Percentiles rank a stretch among this genome's conserved stretches.
These are phyloP conservation scores for Mionectes macconnelli DNA, from an alignment of 2,113 vertebrate species.

Conservation along the genomic window DNA sequence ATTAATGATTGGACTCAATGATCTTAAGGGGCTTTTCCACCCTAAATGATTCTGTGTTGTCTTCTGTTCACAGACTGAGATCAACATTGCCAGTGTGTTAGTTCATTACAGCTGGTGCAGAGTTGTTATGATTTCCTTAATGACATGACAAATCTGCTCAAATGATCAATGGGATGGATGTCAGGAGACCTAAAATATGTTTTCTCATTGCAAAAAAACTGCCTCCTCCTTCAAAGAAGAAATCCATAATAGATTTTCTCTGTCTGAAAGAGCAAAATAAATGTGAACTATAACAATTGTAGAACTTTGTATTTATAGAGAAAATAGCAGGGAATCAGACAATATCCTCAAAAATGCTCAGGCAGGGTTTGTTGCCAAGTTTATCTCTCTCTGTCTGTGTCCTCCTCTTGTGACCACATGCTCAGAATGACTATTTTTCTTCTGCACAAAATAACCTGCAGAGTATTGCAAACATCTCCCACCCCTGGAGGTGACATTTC, in stretches of 20 bases:
- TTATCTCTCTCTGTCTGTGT: not conserved
- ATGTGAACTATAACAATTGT: not conserved
- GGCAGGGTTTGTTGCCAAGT: not conserved
- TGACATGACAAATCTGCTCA: not conserved
- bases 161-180: accelerated
- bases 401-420: not conserved
- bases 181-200: not conserved
- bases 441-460: not conserved
- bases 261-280: not conserved
- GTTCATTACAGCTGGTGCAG: not conserved
- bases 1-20: not conserved
- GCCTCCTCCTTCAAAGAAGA: not conserved
- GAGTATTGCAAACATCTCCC: not conserved
- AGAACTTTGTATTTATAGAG: not conserved
- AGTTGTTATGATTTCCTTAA: not conserved
- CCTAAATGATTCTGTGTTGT: not conserved
- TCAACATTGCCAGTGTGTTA: not conserved
- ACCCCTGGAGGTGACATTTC: not conserved
- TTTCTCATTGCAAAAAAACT: not conserved
- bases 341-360: not conserved
- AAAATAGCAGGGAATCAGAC: not conserved
- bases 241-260: not conserved
- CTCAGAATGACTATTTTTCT: not conserved
- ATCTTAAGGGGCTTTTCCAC: not conserved
- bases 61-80: not conserved